Evolutionary conservation across 2,113 vertebrate genomes (phyloP).

Genomic region (Suricata suricatta): DNA sequence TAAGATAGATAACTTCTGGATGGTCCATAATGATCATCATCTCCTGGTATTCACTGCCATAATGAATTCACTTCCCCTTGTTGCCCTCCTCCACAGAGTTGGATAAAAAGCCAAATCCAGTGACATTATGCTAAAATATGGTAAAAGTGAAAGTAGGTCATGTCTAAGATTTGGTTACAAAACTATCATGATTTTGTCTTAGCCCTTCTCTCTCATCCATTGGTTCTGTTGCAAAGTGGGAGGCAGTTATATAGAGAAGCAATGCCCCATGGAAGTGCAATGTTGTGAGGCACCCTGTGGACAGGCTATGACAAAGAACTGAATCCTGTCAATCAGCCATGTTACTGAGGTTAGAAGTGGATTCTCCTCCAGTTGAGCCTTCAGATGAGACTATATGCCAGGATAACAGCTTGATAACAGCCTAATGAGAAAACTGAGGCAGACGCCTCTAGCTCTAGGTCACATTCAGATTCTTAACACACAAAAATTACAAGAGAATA

Average conservation of each 20-base stretch:
- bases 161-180: background rate
- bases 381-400: background rate
- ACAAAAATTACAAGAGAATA: background rate
- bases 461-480: background rate
- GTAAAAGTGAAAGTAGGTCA: background rate
- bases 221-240: background rate
- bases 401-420: background rate
- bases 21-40: background rate
- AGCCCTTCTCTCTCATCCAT: background rate
- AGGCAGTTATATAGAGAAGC: background rate
- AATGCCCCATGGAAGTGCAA: background rate
- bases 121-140: background rate
- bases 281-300: background rate
- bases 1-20: background rate
- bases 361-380: background rate
- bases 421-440: background rate
- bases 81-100: background rate
- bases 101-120: background rate
- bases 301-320: background rate
- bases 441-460: background rate
- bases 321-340: background rate
- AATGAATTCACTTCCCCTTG: background rate
- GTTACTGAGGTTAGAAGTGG: background rate
- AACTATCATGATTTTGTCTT: background rate
- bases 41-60: background rate